A percentile compares a stretch with the other conserved stretches of the same genome.
Evolutionary conservation across 1,140 invertebrate species (phyloP).

Genomic region (Drosophila leontia): DNA sequence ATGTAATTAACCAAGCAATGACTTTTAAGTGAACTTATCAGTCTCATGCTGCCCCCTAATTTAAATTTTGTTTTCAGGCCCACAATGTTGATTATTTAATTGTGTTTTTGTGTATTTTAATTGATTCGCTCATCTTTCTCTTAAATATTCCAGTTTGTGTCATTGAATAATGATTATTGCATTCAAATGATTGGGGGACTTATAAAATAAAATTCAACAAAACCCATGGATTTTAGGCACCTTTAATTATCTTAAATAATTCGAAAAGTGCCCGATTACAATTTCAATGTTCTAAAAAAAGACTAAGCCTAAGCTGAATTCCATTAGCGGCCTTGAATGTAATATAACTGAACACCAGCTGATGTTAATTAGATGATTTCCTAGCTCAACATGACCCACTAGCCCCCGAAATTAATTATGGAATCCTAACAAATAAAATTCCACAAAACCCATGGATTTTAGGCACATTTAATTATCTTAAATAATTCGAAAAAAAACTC

Average conservation of each 20-base stretch:
- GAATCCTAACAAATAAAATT: too few relatives aligned
- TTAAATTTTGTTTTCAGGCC: conserved; percentile 12
- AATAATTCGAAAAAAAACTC: background rate
- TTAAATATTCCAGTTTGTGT: conserved; percentile 9
- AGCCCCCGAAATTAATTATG: too few relatives aligned
- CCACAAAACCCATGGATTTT: too few relatives aligned
- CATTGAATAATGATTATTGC: background rate
- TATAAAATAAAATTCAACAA: background rate
- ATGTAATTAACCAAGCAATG: conserved; percentile 51
- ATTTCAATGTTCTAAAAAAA: background rate
- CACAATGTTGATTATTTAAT: conserved; percentile 24
- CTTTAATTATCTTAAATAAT: background rate
- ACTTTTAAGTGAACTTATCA: conserved; percentile 36
- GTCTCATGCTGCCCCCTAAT: conserved; percentile 8
- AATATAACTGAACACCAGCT: background rate
- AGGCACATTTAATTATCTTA: background rate
- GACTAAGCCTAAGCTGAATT: background rate
- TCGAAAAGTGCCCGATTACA: background rate
- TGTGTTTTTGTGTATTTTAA: conserved; percentile 8
- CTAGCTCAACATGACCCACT: too few relatives aligned
- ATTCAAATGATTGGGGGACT: background rate
- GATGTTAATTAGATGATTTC: too few relatives aligned
- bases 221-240: background rate
- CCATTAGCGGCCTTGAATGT: background rate
- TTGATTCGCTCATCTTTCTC: conserved; percentile 6